Conservation (phyloP, 2,888 invertebrate species). For the Drosophila multiciliata region DNA sequence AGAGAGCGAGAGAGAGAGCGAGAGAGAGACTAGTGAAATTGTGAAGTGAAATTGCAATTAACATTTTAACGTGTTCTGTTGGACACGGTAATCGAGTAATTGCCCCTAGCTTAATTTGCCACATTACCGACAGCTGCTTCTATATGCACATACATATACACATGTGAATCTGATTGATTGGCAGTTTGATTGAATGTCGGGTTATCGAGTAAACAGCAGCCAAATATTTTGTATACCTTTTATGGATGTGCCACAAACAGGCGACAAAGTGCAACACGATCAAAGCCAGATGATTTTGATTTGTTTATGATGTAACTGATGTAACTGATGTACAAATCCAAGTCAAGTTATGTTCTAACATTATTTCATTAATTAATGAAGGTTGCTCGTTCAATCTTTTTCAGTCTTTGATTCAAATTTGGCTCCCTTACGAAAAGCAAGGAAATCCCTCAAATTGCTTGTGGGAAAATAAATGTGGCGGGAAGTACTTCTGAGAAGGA, state of each 20-base stretch:
- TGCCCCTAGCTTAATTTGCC: neutral
- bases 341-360: neutral
- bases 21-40: neutral
- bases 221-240: neutral
- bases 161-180: neutral
- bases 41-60: slow-evolving; percentile 11
- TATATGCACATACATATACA: neutral
- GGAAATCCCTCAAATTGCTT: neutral
- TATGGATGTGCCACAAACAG: neutral
- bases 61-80: neutral
- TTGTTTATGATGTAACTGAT: neutral
- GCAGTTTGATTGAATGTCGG: neutral
- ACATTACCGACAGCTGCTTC: slow-evolving; percentile 5
- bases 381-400: neutral
- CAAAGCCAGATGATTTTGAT: neutral
- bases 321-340: neutral
- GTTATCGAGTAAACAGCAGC: neutral
- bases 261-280: neutral
- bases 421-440: neutral
- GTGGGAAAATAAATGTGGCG: neutral
- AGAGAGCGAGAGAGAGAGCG: neutral
- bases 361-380: neutral
- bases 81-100: slow-evolving; percentile 5
- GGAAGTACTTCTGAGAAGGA: neutral
- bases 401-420: neutral